Percentiles rank a stretch among this genome's conserved stretches.
Evolutionary conservation across 2,888 invertebrate species (phyloP).

Genomic region (Dolichomitus sp.): DNA sequence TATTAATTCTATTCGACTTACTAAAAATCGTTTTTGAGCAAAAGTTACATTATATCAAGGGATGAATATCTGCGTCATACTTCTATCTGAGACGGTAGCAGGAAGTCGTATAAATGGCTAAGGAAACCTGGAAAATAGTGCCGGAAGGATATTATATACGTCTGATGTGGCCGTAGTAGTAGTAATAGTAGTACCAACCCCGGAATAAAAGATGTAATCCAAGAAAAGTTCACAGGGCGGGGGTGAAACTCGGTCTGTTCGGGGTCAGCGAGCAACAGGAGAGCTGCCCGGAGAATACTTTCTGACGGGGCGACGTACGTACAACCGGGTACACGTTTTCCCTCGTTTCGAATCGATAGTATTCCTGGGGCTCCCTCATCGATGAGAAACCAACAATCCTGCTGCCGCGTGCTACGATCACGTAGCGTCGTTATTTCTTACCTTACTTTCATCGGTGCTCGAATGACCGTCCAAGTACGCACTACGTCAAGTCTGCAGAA

Average conservation of each 20-base stretch:
- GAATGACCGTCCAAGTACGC: neutral
- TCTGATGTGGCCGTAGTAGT: neutral
- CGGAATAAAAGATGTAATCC: slow-evolving; percentile 47
- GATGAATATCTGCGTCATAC: neutral
- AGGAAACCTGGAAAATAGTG: slow-evolving; percentile 6
- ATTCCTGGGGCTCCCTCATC: neutral
- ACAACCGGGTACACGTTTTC: slow-evolving; percentile 7
- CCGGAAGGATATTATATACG: slow-evolving; percentile 8
- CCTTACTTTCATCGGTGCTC: neutral
- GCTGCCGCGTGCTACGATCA: neutral
- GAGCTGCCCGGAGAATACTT: slow-evolving; percentile 5
- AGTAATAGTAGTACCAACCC: slow-evolving; percentile 12
- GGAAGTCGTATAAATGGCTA: slow-evolving; percentile 9
- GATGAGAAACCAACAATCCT: neutral
- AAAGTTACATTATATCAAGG: neutral
- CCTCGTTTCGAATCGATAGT: slow-evolving; percentile 28
- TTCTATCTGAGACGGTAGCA: neutral
- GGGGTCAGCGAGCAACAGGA: slow-evolving; percentile 65
- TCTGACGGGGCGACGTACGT: slow-evolving; percentile 3
- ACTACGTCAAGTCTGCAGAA: neutral
- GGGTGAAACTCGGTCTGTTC: slow-evolving; percentile 51
- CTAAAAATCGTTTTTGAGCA: too few relatives aligned
- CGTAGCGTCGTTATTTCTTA: slow-evolving; percentile 36
- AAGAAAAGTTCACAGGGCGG: slow-evolving; percentile 56
- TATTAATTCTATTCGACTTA: too few relatives aligned